A percentile compares a stretch with the other conserved stretches of the same genome.
These are phyloP conservation scores for Mythimna albipuncta DNA, from an alignment of 2,888 invertebrate species.

Conservation along the genomic window DNA sequence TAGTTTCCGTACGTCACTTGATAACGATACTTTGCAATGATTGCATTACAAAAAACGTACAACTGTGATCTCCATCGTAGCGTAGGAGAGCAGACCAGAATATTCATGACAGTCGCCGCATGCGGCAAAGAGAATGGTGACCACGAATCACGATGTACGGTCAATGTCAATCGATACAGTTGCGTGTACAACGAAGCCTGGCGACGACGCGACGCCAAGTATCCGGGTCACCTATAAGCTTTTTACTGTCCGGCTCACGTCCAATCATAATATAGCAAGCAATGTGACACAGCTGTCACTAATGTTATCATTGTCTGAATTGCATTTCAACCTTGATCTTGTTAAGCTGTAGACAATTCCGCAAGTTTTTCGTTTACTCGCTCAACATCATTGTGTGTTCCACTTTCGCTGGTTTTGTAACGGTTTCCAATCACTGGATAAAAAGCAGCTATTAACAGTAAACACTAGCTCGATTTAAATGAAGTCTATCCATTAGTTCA, in stretches of 20 bases:
- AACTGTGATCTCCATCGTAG: conserved; percentile 32
- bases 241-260: conserved; percentile 32
- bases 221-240: conserved; percentile 60
- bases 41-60: conserved; percentile 42
- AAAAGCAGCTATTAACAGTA: conserved; percentile 44
- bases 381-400: conserved; percentile 48
- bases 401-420: conserved; percentile 55
- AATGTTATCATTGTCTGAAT: conserved; percentile 18
- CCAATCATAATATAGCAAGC: conserved; percentile 12
- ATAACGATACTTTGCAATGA: conserved; percentile 33
- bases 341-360: conserved; percentile 36
- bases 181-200: conserved; percentile 57
- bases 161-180: conserved; percentile 77
- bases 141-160: conserved; percentile 74
- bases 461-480: conserved; percentile 31
- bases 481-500: conserved; percentile 9
- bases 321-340: conserved; percentile 42
- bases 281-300: conserved; percentile 19
- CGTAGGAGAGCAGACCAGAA: conserved; percentile 55
- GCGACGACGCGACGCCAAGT: conserved; percentile 38
- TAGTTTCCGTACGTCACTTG: conserved; percentile 20
- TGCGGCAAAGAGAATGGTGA: conserved; percentile 69
- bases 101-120: conserved; percentile 69
- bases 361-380: conserved; percentile 39
- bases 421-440: conserved; percentile 51